Base-by-base conservation (phyloP, 2,113 vertebrate species). In the Reinhardtius hippoglossoides region DNA sequence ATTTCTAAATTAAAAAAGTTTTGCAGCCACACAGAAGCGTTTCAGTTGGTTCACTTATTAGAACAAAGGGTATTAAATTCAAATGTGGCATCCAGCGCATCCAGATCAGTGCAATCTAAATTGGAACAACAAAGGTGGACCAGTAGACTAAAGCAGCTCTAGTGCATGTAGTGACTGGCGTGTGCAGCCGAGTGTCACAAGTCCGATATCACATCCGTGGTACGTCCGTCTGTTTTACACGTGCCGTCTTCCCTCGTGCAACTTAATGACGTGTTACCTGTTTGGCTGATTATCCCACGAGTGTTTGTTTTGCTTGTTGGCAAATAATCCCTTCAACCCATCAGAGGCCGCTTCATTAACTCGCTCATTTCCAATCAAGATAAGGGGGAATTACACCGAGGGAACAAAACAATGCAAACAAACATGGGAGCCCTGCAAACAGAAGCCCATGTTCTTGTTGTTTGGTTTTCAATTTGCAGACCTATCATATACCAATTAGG, bases 321-420 rank as follows among this genome's bases (percentile, higher is more conserved):
- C 57, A 74, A 84, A 78, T 77, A 64, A 31, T 31, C 31, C 31
- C 31, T 31, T 31, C 6, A 6, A 31, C 31, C 6, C 26, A 70
- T 78, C 66, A 71, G 27, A 31, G 10, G 64, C 35, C 6, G 63
- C 67, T 71, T 88, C 82, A 87, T 87, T 87, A 85, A 80, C 72
- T 83, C 65, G 16, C 15, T 60, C 65, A 44, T 67, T 78, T 84
- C 71, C 57, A 84, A 86, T 82, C 77, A 82, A 64, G 79, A 90
- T 78, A 73, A 81, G 58, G 3, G 58, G 54, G 74, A 83, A 83
- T 83, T 86, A 75, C 78, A 73, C 58, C 1, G 54, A 62, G 50
- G 57, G 56, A 69, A 87, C 44, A 68, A 76, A 80, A 74, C 81
- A 78, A 35, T 58, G 40, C 61, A 78, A 89, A 85, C 84, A 85